Evolutionary conservation across 2,113 vertebrate genomes (phyloP), one percentile per base, ranked within the genome.

Genomic region (Ardeotis arabs): DNA sequence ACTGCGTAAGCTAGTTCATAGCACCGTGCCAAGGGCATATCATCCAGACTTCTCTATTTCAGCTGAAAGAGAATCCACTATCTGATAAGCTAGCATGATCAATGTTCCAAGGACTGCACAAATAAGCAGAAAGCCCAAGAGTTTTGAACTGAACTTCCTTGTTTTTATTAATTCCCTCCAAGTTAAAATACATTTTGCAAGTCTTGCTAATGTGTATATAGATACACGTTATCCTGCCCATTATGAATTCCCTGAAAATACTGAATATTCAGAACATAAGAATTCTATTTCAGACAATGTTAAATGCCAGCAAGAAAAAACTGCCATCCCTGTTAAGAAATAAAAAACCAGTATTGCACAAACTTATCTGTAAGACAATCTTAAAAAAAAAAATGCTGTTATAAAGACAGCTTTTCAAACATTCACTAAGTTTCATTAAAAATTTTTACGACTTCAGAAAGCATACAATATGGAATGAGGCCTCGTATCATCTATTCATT

Each of bases 1-100:
- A 59, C 12, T 89, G 92, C 86, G 74, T 3, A 53, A 96, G 77
- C 68, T 52, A 78, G 81, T 79, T 94, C 87, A 70, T 8, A 75
- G 55, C 9, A 33, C 75, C 35, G 33, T 81, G 87, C 81, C 83
- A 95, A 96, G 89, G 77, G 75, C 87, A 47, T 5, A 25, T 90
- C 90, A 90, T 66, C 69, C 77, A 95, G 58, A 89, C 94, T 96
- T 94, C 93, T 95, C 96, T 96, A 92, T 97, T 96, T 96, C 81
- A 85, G 95, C 74, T 93, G 92, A 80, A 88, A 93, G 75, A 88
- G 94, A 73, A 28, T 10, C 50, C 39, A 37, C 62, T 62, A 79
- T 91, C 96, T 92, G 97, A 97, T 96, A 97, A 97, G 69, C 93
- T 88, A 94, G 84, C 52, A 70, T 83, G 91, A 96, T 96, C 89